Evolutionary conservation across 2,888 invertebrate genomes (phyloP), one percentile per base, ranked within the genome.

Genomic region (Tortricodes alternella): DNA sequence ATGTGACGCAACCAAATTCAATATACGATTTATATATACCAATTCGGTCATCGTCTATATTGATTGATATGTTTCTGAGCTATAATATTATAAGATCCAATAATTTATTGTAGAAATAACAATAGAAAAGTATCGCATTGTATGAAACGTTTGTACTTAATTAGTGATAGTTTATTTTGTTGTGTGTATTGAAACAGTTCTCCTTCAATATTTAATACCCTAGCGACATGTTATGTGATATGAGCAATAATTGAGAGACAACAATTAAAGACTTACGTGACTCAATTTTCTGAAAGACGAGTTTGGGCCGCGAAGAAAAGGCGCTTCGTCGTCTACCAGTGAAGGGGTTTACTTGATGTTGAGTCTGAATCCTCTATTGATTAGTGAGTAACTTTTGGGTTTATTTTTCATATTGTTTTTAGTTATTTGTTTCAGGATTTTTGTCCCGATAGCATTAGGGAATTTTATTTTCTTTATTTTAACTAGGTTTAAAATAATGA

Each of bases 381-480:
- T 89, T 89, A 89, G 89, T 89, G 83, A 87, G 89, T 89, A 89
- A 89, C 84, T 88, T 89, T 89, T 85, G 83, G 85, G 85, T 89
- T 90, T 83, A 83, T 87, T 88, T 89, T 89, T 89, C 87, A 84
- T 89, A 88, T 88, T 89, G 87, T 89, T 89, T 90, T 89, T 89
- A 89, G 88, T 90, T 89, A 86, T 89, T 88, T 87, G 88, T 87
- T 89, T 89, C 88, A 83, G 89, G 89, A 89, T 89, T 90, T 90
- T 90, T 89, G 89, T 90, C 90, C 90, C 89, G 83, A 85, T 90
- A 90, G 89, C 83, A 85, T 89, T 89, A 90, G 90, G 90, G 90
- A 88, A 88, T 89, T 89, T 90, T 88, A 88, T 89, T 89, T 89
- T 89, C 75, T 86, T 89, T 89, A 85, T 85, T 86, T 85, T 80